Percentiles rank a stretch among this genome's conserved stretches.
Evolutionary conservation across 2,888 invertebrate species (phyloP).

Genomic region (Proisotoma minuta): DNA sequence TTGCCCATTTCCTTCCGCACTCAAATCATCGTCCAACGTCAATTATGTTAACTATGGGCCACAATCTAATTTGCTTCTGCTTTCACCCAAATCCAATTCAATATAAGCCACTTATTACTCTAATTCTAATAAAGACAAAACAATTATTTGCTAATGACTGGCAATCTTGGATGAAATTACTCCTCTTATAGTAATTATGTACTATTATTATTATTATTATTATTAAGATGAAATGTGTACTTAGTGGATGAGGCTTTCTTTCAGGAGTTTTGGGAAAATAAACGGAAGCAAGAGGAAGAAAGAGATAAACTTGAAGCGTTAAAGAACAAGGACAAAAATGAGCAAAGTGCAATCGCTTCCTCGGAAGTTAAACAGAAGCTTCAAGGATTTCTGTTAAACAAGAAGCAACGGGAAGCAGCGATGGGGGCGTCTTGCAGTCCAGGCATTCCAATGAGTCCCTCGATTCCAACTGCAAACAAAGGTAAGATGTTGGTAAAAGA

Average conservation of each 20-base stretch:
- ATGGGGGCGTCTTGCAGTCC: constrained; percentile 51
- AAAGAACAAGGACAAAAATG: constrained; percentile 88
- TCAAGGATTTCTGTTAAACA: constrained; percentile 75
- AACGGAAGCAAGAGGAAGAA: constrained; percentile 54
- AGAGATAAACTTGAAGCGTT: constrained; percentile 73
- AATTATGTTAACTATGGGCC: too few species aligned
- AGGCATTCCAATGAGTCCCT: constrained; percentile 21
- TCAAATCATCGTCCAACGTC: too few species aligned
- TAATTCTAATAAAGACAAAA: too few species aligned
- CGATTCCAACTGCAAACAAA: constrained; percentile 13
- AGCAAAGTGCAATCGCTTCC: constrained; percentile 93
- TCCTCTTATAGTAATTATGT: too few species aligned
- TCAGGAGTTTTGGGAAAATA: constrained; percentile 75
- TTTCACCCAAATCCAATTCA: too few species aligned
- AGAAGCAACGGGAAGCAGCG: constrained; percentile 68
- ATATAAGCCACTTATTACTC: too few species aligned
- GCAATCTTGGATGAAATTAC: too few species aligned
- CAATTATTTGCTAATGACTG: too few species aligned
- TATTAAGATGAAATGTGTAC: not conserved
- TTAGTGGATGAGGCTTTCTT: constrained; percentile 26
- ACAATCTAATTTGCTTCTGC: too few species aligned
- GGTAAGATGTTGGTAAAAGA: constrained; percentile 1
- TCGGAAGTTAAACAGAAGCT: constrained; percentile 93
- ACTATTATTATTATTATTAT: too few species aligned
- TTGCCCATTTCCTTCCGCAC: too few species aligned